Conservation (phyloP, 1,140 invertebrate genomes). For the Zaprionus tsacasi region DNA sequence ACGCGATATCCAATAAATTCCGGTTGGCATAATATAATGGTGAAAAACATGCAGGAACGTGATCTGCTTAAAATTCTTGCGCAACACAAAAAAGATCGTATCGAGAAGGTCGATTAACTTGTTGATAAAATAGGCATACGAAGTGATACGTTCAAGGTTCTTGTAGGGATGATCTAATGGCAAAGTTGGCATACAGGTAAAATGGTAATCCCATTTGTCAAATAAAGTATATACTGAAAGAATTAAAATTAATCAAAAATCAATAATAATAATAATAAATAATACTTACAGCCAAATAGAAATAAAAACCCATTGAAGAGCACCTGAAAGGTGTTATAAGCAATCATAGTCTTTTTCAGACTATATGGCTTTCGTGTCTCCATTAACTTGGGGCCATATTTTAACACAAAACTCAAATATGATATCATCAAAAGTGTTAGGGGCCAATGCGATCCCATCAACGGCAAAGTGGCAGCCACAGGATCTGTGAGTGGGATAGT, state of each 20-base stretch:
- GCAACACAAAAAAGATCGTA: constrained; percentile 34
- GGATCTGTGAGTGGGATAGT: constrained; percentile 18
- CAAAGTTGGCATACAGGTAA: constrained; percentile 5
- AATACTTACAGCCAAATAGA: constrained; percentile 1
- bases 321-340: constrained; percentile 30
- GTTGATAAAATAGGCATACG: constrained; percentile 27
- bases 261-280: no score
- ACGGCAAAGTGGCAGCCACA: neutral
- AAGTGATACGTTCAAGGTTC: neutral
- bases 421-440: neutral
- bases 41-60: constrained; percentile 31
- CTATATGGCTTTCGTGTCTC: constrained; percentile 22
- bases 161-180: constrained; percentile 17
- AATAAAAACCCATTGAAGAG: constrained; percentile 10
- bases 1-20: neutral
- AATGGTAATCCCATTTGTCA: neutral
- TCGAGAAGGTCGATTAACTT: constrained; percentile 34
- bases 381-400: constrained; percentile 24
- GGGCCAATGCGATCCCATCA: constrained; percentile 2
- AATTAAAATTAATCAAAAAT: no score
- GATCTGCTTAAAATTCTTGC: constrained; percentile 38
- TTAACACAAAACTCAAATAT: constrained; percentile 20
- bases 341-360: constrained; percentile 12
- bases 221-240: constrained; percentile 4
- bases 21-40: constrained; percentile 2